Percentiles rank a stretch among this genome's conserved stretches.
phyloP scores from a whole-genome alignment of 1,140 invertebrate genomes.

The Papilio helenus region DNA sequence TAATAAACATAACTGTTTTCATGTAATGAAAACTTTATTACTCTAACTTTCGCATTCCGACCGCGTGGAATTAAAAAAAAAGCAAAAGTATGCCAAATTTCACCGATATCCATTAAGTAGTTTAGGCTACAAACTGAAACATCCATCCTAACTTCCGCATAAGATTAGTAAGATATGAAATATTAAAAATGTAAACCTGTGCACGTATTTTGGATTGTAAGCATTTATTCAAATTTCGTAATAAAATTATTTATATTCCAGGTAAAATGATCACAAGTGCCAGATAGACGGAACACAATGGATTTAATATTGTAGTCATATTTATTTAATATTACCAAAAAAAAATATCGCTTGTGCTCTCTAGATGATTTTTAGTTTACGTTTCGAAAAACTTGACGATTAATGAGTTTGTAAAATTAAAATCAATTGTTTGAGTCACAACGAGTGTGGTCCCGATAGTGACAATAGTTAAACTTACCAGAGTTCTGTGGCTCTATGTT shows the following conservation, averaged over 20 bases:
- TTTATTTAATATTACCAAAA: conserved; percentile 69
- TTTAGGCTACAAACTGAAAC: no score
- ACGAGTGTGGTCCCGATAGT: conserved; percentile 11
- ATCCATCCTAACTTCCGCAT: no score
- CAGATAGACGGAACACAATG: conserved; percentile 53
- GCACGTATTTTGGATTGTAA: no score
- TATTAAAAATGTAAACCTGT: no score
- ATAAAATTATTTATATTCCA: conserved; percentile 51
- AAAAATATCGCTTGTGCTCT: conserved; percentile 62
- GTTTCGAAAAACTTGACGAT: conserved; percentile 54
- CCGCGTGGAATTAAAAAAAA: no score
- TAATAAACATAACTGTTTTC: no score
- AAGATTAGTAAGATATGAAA: no score
- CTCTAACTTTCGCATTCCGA: no score
- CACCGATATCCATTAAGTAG: no score
- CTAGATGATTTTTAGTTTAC: conserved; percentile 59
- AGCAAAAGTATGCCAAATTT: no score
- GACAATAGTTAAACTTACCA: neutral
- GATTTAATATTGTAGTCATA: conserved; percentile 60
- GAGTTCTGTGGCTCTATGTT: conserved; percentile 11
- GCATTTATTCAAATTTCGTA: no score
- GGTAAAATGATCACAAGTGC: conserved; percentile 50
- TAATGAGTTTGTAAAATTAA: conserved; percentile 47
- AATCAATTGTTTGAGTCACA: conserved; percentile 57
- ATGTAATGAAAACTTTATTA: no score